These are phyloP conservation scores for Pipistrellus kuhlii DNA, from an alignment of 2,797 vertebrate species.

Conservation along the genomic window DNA sequence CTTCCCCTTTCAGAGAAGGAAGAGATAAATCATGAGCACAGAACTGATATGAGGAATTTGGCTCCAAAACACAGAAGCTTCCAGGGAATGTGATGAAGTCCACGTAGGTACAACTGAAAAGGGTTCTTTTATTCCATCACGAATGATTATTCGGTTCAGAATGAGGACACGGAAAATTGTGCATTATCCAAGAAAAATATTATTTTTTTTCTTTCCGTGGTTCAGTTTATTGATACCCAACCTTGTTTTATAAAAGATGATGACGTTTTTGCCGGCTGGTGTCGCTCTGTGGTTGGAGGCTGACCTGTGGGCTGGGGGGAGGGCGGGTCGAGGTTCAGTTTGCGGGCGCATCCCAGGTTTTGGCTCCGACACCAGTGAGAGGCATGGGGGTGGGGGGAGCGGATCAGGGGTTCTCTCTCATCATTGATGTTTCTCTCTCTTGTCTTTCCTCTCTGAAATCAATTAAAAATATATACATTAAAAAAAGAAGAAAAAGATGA, in stretches of 20 bases:
- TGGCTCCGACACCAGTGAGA: no score
- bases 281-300: no score
- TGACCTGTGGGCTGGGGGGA: no score
- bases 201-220: not conserved
- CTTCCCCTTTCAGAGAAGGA: constrained; percentile 60
- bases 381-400: no score
- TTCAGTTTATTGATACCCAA: not conserved
- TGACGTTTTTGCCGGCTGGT: not conserved
- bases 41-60: constrained; percentile 7
- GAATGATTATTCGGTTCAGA: not conserved
- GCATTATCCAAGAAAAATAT: not conserved
- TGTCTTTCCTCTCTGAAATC: no score
- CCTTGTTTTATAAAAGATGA: not conserved
- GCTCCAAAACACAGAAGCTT: constrained; percentile 18
- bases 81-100: not conserved
- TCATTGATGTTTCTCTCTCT: no score
- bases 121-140: not conserved
- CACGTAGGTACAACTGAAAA: not conserved
- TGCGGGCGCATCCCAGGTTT: no score
- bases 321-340: no score
- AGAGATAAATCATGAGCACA: constrained; percentile 35
- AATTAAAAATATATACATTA: no score
- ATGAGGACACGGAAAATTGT: not conserved
- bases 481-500: not conserved
- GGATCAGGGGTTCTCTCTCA: no score